phyloP scores from a whole-genome alignment of 2,113 vertebrate species.

The Centropristis striata region DNA sequence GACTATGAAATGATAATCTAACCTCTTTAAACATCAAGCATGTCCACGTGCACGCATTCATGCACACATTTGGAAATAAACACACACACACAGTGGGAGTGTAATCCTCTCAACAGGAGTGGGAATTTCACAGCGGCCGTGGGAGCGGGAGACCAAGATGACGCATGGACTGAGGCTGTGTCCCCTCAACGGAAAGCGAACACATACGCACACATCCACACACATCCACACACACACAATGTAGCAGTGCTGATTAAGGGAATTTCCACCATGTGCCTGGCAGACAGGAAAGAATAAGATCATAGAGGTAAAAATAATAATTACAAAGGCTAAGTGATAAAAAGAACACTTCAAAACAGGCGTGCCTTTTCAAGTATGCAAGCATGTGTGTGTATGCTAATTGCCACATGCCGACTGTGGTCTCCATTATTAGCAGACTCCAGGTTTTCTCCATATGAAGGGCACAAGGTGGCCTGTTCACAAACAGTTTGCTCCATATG shows the following conservation, averaged over 20 bases:
- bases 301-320: constrained; percentile 74
- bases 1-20: not conserved
- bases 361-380: constrained; percentile 52
- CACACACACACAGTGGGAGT: constrained; percentile 51
- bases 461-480: constrained; percentile 51
- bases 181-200: constrained; percentile 69
- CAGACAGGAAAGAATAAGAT: constrained; percentile 78
- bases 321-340: constrained; percentile 70
- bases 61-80: constrained; percentile 10
- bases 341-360: constrained; percentile 75
- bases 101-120: constrained; percentile 80
- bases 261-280: constrained; percentile 76
- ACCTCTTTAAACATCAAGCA: not conserved
- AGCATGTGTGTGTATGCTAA: constrained; percentile 61
- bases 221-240: constrained; percentile 47
- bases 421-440: constrained; percentile 67
- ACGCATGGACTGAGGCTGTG: constrained; percentile 68
- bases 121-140: constrained; percentile 79
- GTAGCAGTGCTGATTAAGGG: constrained; percentile 63
- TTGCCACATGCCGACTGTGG: constrained; percentile 62
- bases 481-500: constrained; percentile 67
- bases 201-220: constrained; percentile 25
- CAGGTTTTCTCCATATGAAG: constrained; percentile 76
- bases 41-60: not conserved
- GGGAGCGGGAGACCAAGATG: constrained; percentile 76